phyloP scores from a whole-genome alignment of 2,797 vertebrate species.

The Muscicapa comitata region DNA sequence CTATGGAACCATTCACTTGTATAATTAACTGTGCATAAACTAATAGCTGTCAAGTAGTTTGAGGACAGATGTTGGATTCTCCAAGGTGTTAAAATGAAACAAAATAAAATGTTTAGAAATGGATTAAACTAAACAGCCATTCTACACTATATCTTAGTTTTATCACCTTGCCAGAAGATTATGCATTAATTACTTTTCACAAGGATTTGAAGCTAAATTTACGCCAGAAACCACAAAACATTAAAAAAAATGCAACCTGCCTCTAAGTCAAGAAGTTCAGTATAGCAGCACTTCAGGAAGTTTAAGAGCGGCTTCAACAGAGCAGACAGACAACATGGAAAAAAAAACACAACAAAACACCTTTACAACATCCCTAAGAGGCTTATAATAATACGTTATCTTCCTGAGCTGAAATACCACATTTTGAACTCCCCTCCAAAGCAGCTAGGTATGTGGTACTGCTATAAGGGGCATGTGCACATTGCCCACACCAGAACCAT shows the following conservation, averaged over 20 bases:
- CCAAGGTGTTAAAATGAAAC: neutral
- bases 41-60: neutral
- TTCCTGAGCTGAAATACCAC: neutral
- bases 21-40: neutral
- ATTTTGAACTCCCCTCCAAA: neutral
- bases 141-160: neutral
- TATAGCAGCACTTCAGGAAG: neutral
- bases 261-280: neutral
- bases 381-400: rapidly evolving
- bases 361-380: neutral
- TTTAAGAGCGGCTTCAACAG: neutral
- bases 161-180: neutral
- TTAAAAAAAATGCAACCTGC: neutral
- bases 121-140: neutral
- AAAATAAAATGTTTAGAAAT: neutral
- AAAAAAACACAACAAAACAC: neutral
- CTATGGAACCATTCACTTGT: neutral
- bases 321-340: neutral
- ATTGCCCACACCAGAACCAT: rapidly evolving
- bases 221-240: neutral
- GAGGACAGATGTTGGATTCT: neutral
- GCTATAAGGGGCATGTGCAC: rapidly evolving
- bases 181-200: neutral
- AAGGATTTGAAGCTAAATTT: neutral
- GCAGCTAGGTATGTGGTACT: rapidly evolving